Base-by-base conservation (phyloP, 2,888 invertebrate species). In the Epirrhoe tristata region DNA sequence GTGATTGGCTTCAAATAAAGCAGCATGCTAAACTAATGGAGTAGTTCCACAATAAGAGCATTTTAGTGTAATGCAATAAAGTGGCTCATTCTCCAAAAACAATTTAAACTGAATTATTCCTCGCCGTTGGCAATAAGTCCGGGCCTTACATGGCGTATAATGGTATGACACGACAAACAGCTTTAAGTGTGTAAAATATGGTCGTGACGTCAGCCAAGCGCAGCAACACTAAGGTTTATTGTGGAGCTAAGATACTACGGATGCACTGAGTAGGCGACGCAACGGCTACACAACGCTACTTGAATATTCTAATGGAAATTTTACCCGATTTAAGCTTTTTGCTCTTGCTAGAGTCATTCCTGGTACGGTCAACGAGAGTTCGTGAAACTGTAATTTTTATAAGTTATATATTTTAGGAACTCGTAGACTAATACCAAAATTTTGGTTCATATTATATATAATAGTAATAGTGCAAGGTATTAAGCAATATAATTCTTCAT, bases 91-190 rank as follows among this genome's bases (percentile, higher is more conserved):
- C 82, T 81, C 81, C 77, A 80, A 90, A 90, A 90, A 91, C 90
- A 91, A 91, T 92, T 93, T 89, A 87, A 90, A 88, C 83, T 89
- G 89, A 91, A 83, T 90, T 91, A 92, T 92, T 86, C 82, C 81
- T 85, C 80, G 76, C 72, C 81, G 82, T 82, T 84, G 87, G 91
- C 90, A 89, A 86, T 91, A 93, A 93, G 91, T 93, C 88, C 80
- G 77, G 79, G 88, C 86, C 87, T 89, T 92, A 93, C 92, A 91
- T 88, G 88, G 84, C 90, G 89, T 90, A 93, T 93, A 93, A 93
- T 93, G 88, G 92, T 92, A 90, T 90, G 90, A 93, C 91, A 90
- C 91, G 91, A 92, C 93, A 93, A 93, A 92, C 92, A 93, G 92
- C 91, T 93, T 91, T 92, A 93, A 93, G 90, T 91, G 90, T 90